These are phyloP conservation scores for Salvator merianae DNA, from an alignment of 2,113 vertebrate genomes.

Conservation along the genomic window DNA sequence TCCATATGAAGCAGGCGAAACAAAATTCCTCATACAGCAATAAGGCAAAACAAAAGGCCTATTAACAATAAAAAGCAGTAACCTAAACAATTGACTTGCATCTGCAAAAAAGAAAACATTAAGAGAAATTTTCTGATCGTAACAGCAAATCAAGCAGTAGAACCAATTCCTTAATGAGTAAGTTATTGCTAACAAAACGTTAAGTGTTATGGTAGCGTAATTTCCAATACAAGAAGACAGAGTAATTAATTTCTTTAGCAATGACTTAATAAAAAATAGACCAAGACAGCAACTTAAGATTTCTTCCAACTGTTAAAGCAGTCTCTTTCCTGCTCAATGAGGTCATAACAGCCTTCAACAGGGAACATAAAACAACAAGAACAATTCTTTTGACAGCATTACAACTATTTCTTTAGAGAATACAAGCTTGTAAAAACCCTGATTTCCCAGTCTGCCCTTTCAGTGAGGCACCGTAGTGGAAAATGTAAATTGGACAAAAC, in stretches of 20 bases:
- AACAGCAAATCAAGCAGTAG: conserved; percentile 24
- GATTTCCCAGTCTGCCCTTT: conserved; percentile 28
- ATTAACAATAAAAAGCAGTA: conserved; percentile 42
- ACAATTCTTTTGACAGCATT: not conserved
- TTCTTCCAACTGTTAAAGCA: conserved; percentile 40
- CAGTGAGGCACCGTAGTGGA: not conserved
- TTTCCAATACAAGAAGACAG: conserved; percentile 43
- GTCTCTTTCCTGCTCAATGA: conserved; percentile 20
- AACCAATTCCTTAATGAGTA: conserved; percentile 47
- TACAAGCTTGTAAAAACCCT: conserved; percentile 28
- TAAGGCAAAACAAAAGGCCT: conserved; percentile 21
- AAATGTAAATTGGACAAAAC: conserved; percentile 32
- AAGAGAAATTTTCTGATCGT: conserved; percentile 40
- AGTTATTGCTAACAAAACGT: conserved; percentile 45
- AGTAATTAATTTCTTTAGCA: conserved; percentile 37
- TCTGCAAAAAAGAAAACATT: conserved; percentile 53
- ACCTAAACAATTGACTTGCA: conserved; percentile 39
- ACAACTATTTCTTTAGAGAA: conserved; percentile 32
- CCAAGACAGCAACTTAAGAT: conserved; percentile 29
- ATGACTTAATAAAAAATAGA: conserved; percentile 32
- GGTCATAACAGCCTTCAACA: not conserved
- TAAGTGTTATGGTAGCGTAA: conserved; percentile 22
- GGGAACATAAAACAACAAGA: conserved; percentile 25
- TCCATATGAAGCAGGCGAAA: conserved; percentile 26
- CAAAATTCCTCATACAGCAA: conserved; percentile 16